Conservation (phyloP, 2,888 invertebrate genomes). For the Sipha maydis region DNA sequence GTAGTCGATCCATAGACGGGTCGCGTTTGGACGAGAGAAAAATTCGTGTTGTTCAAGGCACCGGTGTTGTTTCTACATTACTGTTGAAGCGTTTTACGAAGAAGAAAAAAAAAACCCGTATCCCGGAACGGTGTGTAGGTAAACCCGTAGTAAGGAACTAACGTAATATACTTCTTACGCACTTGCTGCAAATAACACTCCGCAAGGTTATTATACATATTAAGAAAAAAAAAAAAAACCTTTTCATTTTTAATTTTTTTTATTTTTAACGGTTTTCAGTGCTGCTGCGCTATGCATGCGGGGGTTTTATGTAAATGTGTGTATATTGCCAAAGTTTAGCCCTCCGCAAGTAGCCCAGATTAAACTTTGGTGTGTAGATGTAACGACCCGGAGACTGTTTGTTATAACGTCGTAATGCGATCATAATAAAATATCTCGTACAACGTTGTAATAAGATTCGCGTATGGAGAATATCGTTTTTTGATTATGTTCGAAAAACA, state of each 20-base stretch:
- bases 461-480: slow-evolving; percentile 8
- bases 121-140: not conserved
- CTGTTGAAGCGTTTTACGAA: not conserved
- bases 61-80: not conserved
- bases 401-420: slow-evolving; percentile 39
- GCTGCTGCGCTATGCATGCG: not conserved
- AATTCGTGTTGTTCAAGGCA: not conserved
- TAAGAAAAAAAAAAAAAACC: slow-evolving; percentile 25
- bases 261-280: slow-evolving; percentile 47
- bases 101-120: not conserved
- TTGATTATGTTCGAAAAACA: slow-evolving; percentile 2
- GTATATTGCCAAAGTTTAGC: slow-evolving; percentile 60
- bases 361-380: slow-evolving; percentile 33
- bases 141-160: slow-evolving; percentile 20
- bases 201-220: slow-evolving; percentile 20
- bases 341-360: slow-evolving; percentile 48
- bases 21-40: not conserved
- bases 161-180: not conserved
- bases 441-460: slow-evolving; percentile 7
- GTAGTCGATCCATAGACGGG: too few relatives aligned
- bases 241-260: slow-evolving; percentile 23
- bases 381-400: slow-evolving; percentile 45
- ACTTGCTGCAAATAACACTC: slow-evolving; percentile 1
- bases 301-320: slow-evolving; percentile 53
- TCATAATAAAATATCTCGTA: slow-evolving; percentile 46